Conservation (phyloP, 1,140 invertebrate genomes). For the Campodea augens region DNA sequence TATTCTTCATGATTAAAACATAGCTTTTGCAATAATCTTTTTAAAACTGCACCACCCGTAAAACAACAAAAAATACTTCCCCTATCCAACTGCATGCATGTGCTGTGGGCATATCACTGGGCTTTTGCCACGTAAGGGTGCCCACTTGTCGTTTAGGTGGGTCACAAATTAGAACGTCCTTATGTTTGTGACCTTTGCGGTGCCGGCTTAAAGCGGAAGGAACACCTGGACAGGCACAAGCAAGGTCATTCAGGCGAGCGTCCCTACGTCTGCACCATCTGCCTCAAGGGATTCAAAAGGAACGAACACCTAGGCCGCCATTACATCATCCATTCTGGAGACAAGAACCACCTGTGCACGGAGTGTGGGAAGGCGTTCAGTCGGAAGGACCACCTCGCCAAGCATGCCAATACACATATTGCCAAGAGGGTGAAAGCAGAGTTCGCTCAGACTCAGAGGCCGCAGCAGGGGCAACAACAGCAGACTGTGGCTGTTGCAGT, state of each 20-base stretch:
- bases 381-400: conserved; percentile 52
- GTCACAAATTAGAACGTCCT: conserved; percentile 54
- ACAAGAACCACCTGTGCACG: conserved; percentile 64
- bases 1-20: too few species aligned
- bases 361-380: conserved; percentile 64
- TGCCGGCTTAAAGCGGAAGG: conserved; percentile 28
- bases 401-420: conserved; percentile 62
- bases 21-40: too few species aligned
- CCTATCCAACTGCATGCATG: too few species aligned
- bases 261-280: conserved; percentile 55
- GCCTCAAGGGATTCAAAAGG: conserved; percentile 63
- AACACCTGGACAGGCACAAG: conserved; percentile 30
- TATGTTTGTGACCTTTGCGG: conserved; percentile 35
- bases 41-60: too few species aligned
- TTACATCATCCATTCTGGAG: conserved; percentile 66
- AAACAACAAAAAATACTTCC: too few species aligned
- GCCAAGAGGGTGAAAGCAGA: conserved; percentile 61
- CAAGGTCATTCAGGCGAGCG: conserved; percentile 29
- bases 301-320: conserved; percentile 67
- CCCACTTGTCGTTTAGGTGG: too few species aligned
- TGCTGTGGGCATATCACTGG: too few species aligned
- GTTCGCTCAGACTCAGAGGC: conserved; percentile 4
- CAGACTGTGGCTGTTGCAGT: too few species aligned
- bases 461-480: conserved; percentile 5
- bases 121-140: too few species aligned